Evolutionary conservation across 1,140 invertebrate species (phyloP), one percentile per base, ranked within the genome.

Genomic region (Caenorhabditis latens): DNA sequence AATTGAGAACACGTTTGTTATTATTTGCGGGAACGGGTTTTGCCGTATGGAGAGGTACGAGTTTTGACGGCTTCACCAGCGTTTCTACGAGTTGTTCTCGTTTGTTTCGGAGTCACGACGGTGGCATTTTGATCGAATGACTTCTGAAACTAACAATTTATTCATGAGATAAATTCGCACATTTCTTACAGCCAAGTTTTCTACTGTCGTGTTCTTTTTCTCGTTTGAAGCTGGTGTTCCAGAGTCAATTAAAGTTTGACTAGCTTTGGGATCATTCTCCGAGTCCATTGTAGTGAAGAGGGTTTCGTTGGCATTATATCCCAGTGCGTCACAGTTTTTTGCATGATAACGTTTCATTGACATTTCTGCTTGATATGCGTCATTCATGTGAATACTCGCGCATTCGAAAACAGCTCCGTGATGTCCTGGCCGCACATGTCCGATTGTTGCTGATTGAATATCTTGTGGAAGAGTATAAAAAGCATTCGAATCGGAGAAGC

Each of bases 381-480:
- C 67, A 8, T 43, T 9, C 67, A 71, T 71, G 13, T 11, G 46
- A 5, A 7, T 48, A 19, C 67, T 71, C 13, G 16, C 13, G 42
- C 67, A 71, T 7, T 71, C 42, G 11, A 71, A 6, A 2, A 46
- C 6, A 46, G 67, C 40, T n/a, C 42, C 67, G 19, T 71, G 67
- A n/a, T 71, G 9, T 46, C 67, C 67, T n/a, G 67, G 67, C 8
- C 67, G 67, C 14, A 71, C 19, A 19, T 71, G 43, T 16, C 67
- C 67, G 24, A 71, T 16, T n/a, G 67, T 46, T 16, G 42, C 67
- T 32, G 67, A 71, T 21, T 71, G 67, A 9, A 46, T 46, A 71
- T 46, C 67, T 9, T 71, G 42, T 8, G 67, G 43, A 43, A 71
- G 16, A 19, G 67, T n/a, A 42, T 71, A 71, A 19, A 71, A 71